A percentile compares a stretch with the other conserved stretches of the same genome.
Evolutionary conservation across 2,797 vertebrate species (phyloP).

Genomic region (Sebastes taczanowskii): DNA sequence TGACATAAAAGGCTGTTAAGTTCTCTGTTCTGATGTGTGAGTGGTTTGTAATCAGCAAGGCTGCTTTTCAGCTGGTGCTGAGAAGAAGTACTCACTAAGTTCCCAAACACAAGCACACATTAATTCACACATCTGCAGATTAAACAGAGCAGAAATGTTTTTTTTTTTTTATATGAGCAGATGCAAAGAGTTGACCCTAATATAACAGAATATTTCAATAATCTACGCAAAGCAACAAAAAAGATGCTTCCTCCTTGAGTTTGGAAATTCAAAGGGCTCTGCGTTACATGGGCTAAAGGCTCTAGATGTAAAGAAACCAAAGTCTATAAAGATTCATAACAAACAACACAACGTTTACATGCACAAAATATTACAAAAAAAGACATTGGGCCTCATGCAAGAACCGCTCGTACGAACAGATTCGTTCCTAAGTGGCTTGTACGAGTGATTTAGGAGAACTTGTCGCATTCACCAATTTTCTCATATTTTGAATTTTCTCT

Average conservation of each 20-base stretch:
- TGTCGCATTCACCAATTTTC: no score
- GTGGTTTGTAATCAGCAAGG: neutral
- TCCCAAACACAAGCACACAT: neutral
- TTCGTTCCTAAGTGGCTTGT: no score
- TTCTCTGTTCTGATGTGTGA: constrained; percentile 17
- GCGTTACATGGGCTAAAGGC: neutral
- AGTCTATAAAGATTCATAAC: neutral
- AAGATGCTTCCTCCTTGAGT: neutral
- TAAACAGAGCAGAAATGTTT: constrained; percentile 1
- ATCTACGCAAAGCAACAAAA: neutral
- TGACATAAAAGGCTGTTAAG: constrained; percentile 1
- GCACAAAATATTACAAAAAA: no score
- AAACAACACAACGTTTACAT: neutral
- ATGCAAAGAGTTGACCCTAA: neutral
- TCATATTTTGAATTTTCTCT: no score
- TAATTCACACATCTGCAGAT: neutral
- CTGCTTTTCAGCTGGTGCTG: neutral
- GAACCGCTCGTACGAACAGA: no score
- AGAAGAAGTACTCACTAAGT: neutral
- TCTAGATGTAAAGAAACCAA: neutral
- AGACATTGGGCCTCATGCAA: no score
- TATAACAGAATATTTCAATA: neutral
- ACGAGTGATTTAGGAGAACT: no score
- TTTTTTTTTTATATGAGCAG: neutral
- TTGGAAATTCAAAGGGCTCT: neutral